Evolutionary conservation across 2,797 vertebrate genomes (phyloP).

Genomic region (Gymnopithys bicolor): DNA sequence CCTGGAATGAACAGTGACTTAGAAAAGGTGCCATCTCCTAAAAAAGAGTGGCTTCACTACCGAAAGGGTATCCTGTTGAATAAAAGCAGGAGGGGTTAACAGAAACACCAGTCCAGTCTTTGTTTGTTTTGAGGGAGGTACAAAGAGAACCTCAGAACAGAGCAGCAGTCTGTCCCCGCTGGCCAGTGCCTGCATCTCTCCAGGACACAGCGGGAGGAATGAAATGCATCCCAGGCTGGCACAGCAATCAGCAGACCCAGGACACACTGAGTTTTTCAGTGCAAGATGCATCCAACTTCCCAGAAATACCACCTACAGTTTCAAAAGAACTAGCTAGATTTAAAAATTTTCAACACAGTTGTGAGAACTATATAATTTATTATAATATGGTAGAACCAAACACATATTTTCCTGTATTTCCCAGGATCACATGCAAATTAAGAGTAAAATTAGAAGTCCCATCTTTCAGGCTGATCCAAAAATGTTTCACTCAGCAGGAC

Average conservation of each 20-base stretch:
- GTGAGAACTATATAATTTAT: neutral
- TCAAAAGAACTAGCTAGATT: neutral
- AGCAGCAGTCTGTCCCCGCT: neutral
- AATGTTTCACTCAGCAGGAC: neutral
- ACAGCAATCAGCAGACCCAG: neutral
- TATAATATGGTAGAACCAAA: neutral
- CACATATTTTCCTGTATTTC: rapidly evolving
- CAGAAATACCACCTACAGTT: neutral
- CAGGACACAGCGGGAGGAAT: neutral
- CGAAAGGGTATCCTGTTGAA: neutral
- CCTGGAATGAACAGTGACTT: neutral
- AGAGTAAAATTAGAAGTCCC: neutral
- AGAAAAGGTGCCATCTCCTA: neutral
- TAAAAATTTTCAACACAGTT: neutral
- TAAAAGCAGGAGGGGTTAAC: neutral
- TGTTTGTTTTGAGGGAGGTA: neutral
- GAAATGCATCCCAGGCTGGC: neutral
- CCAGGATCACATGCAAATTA: neutral
- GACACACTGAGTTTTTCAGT: neutral
- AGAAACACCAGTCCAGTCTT: neutral
- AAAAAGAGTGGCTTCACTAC: neutral
- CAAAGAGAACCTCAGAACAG: neutral
- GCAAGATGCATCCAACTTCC: neutral
- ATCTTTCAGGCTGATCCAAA: neutral
- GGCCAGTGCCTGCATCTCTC: neutral